Conservation (phyloP, 2,888 invertebrate genomes). For the Darwinula stevensoni region DNA sequence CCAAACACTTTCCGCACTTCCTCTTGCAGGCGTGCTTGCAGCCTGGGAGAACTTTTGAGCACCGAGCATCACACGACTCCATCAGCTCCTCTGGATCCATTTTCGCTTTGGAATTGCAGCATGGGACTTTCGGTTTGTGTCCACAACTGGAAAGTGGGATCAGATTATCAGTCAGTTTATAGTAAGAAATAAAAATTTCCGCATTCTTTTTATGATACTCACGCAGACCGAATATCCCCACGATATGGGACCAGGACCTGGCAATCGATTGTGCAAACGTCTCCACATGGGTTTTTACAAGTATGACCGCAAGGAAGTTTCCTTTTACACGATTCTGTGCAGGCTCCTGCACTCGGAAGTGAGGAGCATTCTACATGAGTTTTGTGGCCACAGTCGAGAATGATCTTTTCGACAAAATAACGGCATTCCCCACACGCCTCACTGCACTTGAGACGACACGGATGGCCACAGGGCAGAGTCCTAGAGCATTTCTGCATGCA, state of each 20-base stretch:
- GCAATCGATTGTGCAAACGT: conserved; percentile 5
- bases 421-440: conserved; percentile 20
- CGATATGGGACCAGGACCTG: too few species aligned
- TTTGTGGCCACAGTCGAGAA: conserved; percentile 22
- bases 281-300: conserved; percentile 5
- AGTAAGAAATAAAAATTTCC: too few species aligned
- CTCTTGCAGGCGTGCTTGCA: conserved; percentile 10
- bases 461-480: conserved; percentile 22
- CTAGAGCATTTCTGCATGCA: neutral
- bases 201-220: too few species aligned
- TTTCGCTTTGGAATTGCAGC: too few species aligned
- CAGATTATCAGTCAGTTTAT: too few species aligned
- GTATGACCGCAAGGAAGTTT: conserved; percentile 10
- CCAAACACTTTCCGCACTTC: conserved; percentile 11
- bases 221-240: too few species aligned
- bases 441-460: conserved; percentile 22
- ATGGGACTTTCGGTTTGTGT: too few species aligned
- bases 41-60: too few species aligned
- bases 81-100: too few species aligned
- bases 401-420: conserved; percentile 16
- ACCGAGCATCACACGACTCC: too few species aligned
- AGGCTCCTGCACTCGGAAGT: conserved; percentile 6
- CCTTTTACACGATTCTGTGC: neutral
- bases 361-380: conserved; percentile 18
- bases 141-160: too few species aligned